These are phyloP conservation scores for Phoxinus phoxinus DNA, from an alignment of 2,113 vertebrate species.

Conservation along the genomic window DNA sequence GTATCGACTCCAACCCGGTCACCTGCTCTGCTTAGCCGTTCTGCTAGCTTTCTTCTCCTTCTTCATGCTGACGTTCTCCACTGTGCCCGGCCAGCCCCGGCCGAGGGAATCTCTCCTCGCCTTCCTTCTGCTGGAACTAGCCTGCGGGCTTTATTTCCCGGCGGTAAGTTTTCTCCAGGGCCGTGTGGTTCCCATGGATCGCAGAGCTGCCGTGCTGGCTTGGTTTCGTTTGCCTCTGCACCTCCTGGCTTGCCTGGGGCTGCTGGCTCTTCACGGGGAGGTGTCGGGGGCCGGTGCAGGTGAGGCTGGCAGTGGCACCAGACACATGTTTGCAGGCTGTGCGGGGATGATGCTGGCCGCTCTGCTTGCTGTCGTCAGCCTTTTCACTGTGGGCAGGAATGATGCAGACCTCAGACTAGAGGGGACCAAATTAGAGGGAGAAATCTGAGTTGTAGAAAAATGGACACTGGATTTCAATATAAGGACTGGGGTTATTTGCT, in stretches of 20 bases:
- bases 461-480: background rate
- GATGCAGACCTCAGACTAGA: constrained; percentile 84
- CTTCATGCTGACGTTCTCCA: constrained; percentile 93
- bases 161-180: constrained; percentile 89
- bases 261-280: constrained; percentile 87
- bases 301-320: constrained; percentile 83
- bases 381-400: constrained; percentile 85
- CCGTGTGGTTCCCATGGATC: constrained; percentile 87
- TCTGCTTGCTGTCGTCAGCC: constrained; percentile 85
- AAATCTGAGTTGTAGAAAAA: constrained; percentile 59
- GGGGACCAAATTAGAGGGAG: constrained; percentile 71
- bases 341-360: constrained; percentile 86
- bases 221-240: constrained; percentile 91
- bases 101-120: constrained; percentile 89
- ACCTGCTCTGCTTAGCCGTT: constrained; percentile 86
- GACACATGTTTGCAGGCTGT: constrained; percentile 90
- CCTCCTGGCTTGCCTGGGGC: constrained; percentile 86
- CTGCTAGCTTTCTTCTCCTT: constrained; percentile 90
- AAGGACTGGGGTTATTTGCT: background rate
- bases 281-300: constrained; percentile 83
- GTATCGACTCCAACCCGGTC: constrained; percentile 87
- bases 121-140: constrained; percentile 89
- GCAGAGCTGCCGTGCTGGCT: constrained; percentile 81
- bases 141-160: constrained; percentile 91
- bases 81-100: constrained; percentile 83